Conservation (phyloP, 2,888 invertebrate genomes). For the Leucoma salicis region DNA sequence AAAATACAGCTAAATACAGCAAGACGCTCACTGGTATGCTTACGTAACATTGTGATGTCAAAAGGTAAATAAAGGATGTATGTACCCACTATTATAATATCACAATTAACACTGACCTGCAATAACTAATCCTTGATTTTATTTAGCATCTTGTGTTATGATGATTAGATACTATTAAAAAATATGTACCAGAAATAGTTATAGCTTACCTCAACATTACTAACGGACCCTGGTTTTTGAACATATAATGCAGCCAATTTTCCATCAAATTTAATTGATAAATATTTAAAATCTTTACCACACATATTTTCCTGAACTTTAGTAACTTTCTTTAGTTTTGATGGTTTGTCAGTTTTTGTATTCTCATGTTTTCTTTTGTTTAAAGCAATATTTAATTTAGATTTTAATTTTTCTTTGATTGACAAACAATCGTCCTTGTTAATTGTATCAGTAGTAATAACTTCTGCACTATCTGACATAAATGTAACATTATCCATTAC, state of each 20-base stretch:
- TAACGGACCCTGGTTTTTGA: conserved; percentile 48
- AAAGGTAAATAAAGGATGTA: too few species aligned
- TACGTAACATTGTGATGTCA: too few species aligned
- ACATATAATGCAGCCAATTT: conserved; percentile 66
- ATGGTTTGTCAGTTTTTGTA: conserved; percentile 57
- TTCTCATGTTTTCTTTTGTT: conserved; percentile 71
- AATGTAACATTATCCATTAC: conserved; percentile 30
- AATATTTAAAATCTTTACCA: conserved; percentile 46
- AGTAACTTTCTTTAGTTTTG: conserved; percentile 56
- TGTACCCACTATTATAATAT: too few species aligned
- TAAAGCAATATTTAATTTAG: conserved; percentile 67
- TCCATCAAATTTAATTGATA: conserved; percentile 56
- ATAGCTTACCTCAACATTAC: conserved; percentile 55
- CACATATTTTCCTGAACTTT: conserved; percentile 37
- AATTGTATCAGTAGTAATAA: conserved; percentile 50
- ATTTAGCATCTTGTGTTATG: too few species aligned
- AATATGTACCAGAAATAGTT: not conserved
- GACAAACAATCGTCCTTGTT: conserved; percentile 71
- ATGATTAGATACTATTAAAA: not conserved
- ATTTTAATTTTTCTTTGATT: conserved; percentile 71
- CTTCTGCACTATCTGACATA: conserved; percentile 41
- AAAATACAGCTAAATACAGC: too few species aligned
- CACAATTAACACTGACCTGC: too few species aligned
- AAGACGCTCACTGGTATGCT: too few species aligned
- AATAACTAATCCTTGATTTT: too few species aligned